A percentile compares a stretch with the other conserved stretches of the same genome.
These are phyloP conservation scores for Rhyacophila evoluta DNA, from an alignment of 2,888 invertebrate genomes.

Conservation along the genomic window DNA sequence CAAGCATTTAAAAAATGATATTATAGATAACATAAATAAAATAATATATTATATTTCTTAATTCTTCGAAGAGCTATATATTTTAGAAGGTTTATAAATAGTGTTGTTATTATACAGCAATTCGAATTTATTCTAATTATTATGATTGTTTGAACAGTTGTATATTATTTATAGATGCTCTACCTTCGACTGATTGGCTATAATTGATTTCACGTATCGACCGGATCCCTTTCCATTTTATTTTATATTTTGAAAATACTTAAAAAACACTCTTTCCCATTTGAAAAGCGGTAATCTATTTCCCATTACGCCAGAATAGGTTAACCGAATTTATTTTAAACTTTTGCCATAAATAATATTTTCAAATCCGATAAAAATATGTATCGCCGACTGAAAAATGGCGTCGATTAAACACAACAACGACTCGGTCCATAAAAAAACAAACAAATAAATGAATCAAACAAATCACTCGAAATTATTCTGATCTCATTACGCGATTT, in stretches of 20 bases:
- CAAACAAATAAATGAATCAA: slow-evolving; percentile 17
- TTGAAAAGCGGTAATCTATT: neutral
- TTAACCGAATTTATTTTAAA: neutral
- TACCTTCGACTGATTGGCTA: no score
- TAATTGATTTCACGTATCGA: no score
- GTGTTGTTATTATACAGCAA: no score
- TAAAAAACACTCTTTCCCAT: neutral
- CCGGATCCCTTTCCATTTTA: neutral
- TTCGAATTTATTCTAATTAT: no score
- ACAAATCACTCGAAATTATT: slow-evolving; percentile 15
- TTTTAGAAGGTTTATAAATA: no score
- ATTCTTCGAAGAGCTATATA: no score
- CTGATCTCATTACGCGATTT: slow-evolving; percentile 2
- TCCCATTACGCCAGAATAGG: slow-evolving; percentile 1
- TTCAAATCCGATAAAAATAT: neutral
- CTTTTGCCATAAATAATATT: slow-evolving; percentile 12
- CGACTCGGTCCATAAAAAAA: neutral
- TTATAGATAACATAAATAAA: no score
- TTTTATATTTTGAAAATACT: neutral
- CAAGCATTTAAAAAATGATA: no score
- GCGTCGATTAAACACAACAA: neutral
- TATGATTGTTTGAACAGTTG: no score
- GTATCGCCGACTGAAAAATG: neutral
- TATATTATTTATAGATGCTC: no score
- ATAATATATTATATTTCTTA: no score